Percentiles rank a stretch among this genome's conserved stretches.
phyloP scores from a whole-genome alignment of 2,113 vertebrate species.

The Narcine bancroftii region DNA sequence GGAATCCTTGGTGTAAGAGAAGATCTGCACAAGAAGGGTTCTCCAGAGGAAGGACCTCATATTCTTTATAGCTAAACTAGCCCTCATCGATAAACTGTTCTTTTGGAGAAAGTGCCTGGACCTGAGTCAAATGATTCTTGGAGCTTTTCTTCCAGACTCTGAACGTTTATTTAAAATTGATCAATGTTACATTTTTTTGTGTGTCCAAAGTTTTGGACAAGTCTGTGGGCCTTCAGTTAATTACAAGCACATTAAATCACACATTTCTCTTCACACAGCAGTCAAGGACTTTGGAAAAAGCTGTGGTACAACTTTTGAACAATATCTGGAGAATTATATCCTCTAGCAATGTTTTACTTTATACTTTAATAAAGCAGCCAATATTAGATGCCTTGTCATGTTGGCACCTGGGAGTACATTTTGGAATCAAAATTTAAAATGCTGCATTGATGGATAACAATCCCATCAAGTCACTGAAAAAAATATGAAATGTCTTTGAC shows the following conservation, averaged over 20 bases:
- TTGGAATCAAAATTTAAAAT: slow-evolving; percentile 29
- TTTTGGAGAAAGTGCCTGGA: slow-evolving; percentile 91
- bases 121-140: slow-evolving; percentile 48
- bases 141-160: slow-evolving; percentile 35
- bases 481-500: slow-evolving; percentile 17
- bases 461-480: slow-evolving; percentile 28
- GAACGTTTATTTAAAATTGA: slow-evolving; percentile 28
- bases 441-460: slow-evolving; percentile 33
- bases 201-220: neutral
- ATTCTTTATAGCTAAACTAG: slow-evolving; percentile 80
- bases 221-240: neutral
- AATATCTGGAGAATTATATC: neutral
- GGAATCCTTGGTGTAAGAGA: slow-evolving; percentile 59
- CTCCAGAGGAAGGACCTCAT: slow-evolving; percentile 72
- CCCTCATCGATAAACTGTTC: slow-evolving; percentile 54
- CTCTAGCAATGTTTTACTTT: slow-evolving; percentile 5
- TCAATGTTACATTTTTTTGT: slow-evolving; percentile 2
- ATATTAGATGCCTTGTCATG: neutral
- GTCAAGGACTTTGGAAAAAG: slow-evolving; percentile 17
- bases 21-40: slow-evolving; percentile 61
- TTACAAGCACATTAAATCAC: slow-evolving; percentile 29
- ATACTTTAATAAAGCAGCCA: slow-evolving; percentile 19
- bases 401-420: neutral
- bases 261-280: slow-evolving; percentile 25
- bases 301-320: slow-evolving; percentile 27